Percentiles rank a stretch among this genome's conserved stretches.
These are phyloP conservation scores for Spongia lamella DNA, from an alignment of 37 sponge, comb jelly and placozoan genomes.

Conservation along the genomic window DNA sequence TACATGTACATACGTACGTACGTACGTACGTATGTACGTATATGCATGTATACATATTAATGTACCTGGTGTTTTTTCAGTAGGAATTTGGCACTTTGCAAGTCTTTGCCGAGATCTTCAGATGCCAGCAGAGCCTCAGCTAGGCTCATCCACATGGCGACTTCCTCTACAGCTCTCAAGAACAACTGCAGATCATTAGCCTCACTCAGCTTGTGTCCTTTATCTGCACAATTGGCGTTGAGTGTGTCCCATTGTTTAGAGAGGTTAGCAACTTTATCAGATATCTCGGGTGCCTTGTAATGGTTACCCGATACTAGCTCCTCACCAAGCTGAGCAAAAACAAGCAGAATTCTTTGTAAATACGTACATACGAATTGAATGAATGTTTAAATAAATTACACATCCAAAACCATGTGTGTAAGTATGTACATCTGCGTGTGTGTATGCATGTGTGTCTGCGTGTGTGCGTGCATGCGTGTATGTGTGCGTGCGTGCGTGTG, in stretches of 20 bases:
- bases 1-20: too few relatives aligned
- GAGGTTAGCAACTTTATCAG: slow-evolving; percentile 42
- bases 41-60: neutral
- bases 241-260: slow-evolving; percentile 76
- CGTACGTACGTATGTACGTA: neutral
- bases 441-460: too few relatives aligned
- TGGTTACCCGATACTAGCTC: slow-evolving; percentile 58
- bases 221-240: slow-evolving; percentile 58
- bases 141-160: slow-evolving; percentile 75
- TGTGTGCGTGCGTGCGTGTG: too few relatives aligned
- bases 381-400: too few relatives aligned
- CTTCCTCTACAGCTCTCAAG: slow-evolving; percentile 75
- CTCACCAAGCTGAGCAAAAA: slow-evolving; percentile 40
- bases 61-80: slow-evolving; percentile 89
- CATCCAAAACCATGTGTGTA: too few relatives aligned
- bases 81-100: slow-evolving; percentile 84
- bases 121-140: slow-evolving; percentile 76
- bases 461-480: too few relatives aligned
- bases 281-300: slow-evolving; percentile 52
- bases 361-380: too few relatives aligned
- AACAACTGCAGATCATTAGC: slow-evolving; percentile 66
- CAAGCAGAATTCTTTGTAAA: too few relatives aligned
- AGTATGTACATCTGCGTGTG: too few relatives aligned
- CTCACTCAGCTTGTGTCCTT: slow-evolving; percentile 65
- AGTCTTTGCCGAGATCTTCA: slow-evolving; percentile 85